Conservation (phyloP, 2,113 vertebrate genomes). For the Isurus oxyrinchus region DNA sequence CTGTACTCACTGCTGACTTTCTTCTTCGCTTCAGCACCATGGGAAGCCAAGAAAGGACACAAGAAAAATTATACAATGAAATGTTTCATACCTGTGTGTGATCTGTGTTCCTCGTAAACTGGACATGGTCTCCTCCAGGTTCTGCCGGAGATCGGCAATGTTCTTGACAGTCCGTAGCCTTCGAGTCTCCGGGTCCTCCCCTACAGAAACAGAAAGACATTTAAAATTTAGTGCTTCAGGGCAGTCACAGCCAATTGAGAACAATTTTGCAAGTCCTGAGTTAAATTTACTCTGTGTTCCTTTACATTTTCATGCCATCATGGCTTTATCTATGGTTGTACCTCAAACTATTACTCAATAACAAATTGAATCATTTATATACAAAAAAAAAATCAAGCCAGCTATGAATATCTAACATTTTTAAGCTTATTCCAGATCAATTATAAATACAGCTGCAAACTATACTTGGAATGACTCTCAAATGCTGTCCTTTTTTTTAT, state of each 20-base stretch:
- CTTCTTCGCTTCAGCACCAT: not conserved
- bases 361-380: not conserved
- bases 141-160: conserved; percentile 90
- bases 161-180: conserved; percentile 84
- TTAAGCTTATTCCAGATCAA: too few relatives aligned
- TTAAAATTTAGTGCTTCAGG: not conserved
- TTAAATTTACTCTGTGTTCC: not conserved
- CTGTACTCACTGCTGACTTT: not conserved
- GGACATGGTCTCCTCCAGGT: conserved; percentile 95
- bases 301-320: not conserved
- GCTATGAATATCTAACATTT: not conserved
- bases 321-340: not conserved
- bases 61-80: not conserved
- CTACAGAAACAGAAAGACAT: conserved; percentile 47
- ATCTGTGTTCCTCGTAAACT: conserved; percentile 88
- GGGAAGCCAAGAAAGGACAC: not conserved
- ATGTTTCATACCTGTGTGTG: conserved; percentile 65
- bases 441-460: not conserved
- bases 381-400: not conserved
- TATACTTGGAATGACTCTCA: not conserved
- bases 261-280: too few relatives aligned
- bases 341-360: not conserved
- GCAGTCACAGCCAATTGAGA: too few relatives aligned
- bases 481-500: not conserved
- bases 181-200: conserved; percentile 82